Conservation (phyloP, 2,113 vertebrate genomes). For the Triplophysa tibetana region DNA sequence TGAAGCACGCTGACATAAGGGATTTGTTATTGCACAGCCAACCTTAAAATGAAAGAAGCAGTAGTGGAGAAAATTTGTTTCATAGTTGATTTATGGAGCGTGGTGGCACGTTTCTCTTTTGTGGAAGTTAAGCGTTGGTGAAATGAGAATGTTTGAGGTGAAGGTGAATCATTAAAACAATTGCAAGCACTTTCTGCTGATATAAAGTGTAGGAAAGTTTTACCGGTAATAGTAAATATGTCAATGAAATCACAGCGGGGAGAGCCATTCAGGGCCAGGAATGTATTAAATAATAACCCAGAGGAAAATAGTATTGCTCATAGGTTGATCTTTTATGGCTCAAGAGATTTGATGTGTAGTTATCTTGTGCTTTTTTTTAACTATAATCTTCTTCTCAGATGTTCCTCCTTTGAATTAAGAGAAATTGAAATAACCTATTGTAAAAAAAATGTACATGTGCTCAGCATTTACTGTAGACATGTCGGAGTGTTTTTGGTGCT, state of each 20-base stretch:
- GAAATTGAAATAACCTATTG: too few relatives aligned
- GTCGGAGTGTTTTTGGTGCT: too few relatives aligned
- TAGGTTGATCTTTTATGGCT: too few relatives aligned
- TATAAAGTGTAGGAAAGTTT: neutral
- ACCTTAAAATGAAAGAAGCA: constrained; percentile 42
- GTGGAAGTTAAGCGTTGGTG: constrained; percentile 3
- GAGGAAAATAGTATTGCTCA: too few relatives aligned
- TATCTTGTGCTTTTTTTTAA: too few relatives aligned
- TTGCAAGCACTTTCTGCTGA: neutral
- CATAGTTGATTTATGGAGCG: constrained; percentile 38
- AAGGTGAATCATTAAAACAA: constrained; percentile 24
- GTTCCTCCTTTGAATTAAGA: too few relatives aligned
- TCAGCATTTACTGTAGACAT: too few relatives aligned
- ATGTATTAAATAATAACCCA: neutral
- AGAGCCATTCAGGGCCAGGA: neutral
- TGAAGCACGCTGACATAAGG: constrained; percentile 28
- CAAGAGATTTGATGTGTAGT: too few relatives aligned
- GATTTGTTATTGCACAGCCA: constrained; percentile 46
- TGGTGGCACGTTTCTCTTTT: constrained; percentile 9
- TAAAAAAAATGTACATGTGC: too few relatives aligned
- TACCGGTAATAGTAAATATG: neutral
- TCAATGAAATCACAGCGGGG: neutral
- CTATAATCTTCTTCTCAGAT: too few relatives aligned
- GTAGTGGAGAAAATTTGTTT: constrained; percentile 43
- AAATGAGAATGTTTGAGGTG: neutral